A percentile compares a stretch with the other conserved stretches of the same genome.
phyloP scores from a whole-genome alignment of 2,797 vertebrate species.

The Macropodus opercularis region DNA sequence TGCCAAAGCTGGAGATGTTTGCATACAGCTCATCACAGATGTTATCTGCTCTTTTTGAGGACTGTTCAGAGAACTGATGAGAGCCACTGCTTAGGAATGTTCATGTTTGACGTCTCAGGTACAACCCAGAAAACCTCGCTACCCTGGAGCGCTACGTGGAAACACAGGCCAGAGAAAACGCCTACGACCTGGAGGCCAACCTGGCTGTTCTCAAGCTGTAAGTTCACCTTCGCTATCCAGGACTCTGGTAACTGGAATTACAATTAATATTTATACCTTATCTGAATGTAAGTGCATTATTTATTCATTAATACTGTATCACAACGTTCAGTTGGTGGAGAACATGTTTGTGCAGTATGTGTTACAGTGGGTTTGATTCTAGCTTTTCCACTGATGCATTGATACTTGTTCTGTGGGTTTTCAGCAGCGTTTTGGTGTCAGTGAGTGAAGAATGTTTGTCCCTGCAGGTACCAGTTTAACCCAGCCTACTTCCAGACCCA shows the following conservation, averaged over 20 bases:
- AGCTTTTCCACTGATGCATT: background rate
- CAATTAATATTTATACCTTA: too few species aligned
- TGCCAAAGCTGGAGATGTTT: too few species aligned
- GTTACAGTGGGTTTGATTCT: background rate
- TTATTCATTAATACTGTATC: too few species aligned
- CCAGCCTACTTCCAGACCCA: slow-evolving; percentile 93
- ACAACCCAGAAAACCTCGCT: slow-evolving; percentile 92
- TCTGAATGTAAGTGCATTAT: too few species aligned
- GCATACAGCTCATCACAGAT: too few species aligned
- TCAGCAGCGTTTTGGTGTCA: background rate
- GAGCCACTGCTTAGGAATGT: too few species aligned
- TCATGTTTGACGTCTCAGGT: slow-evolving; percentile 72
- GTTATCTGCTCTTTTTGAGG: too few species aligned
- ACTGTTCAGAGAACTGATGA: too few species aligned
- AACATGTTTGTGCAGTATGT: too few species aligned
- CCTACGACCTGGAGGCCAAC: slow-evolving; percentile 94
- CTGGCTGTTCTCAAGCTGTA: slow-evolving; percentile 92
- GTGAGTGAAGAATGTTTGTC: too few species aligned
- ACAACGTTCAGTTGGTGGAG: too few species aligned
- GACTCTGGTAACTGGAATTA: too few species aligned
- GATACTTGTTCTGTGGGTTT: background rate
- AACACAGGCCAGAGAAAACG: slow-evolving; percentile 90
- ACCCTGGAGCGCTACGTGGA: slow-evolving; percentile 93
- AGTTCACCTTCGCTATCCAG: slow-evolving; percentile 42
- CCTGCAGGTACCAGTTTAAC: slow-evolving; percentile 93